These are phyloP conservation scores for Chorisops tibialis DNA, from an alignment of 2,888 invertebrate species.

Conservation along the genomic window DNA sequence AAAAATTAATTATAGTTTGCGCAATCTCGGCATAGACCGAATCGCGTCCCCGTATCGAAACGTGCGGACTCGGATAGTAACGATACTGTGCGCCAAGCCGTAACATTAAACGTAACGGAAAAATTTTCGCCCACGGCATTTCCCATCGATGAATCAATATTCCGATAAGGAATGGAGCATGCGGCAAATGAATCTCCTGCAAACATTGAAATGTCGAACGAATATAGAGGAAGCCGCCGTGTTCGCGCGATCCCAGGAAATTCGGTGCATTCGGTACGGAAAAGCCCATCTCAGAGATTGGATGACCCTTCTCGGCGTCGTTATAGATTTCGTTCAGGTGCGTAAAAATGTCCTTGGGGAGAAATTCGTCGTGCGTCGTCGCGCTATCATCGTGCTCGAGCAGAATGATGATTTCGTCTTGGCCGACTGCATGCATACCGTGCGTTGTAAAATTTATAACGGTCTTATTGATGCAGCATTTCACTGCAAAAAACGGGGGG, in stretches of 20 bases:
- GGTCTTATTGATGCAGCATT: constrained; percentile 68
- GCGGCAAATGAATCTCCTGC: constrained; percentile 69
- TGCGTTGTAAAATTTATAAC: constrained; percentile 75
- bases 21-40: constrained; percentile 82
- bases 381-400: constrained; percentile 65
- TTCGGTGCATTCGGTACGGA: constrained; percentile 54
- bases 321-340: constrained; percentile 71
- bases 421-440: constrained; percentile 75
- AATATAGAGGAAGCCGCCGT: constrained; percentile 79
- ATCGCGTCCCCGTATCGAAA: constrained; percentile 71
- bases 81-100: constrained; percentile 80
- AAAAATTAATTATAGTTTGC: constrained; percentile 81
- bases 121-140: constrained; percentile 65
- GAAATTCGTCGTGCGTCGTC: constrained; percentile 23
- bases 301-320: constrained; percentile 65
- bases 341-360: constrained; percentile 69
- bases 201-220: constrained; percentile 78
- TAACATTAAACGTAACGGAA: constrained; percentile 69
- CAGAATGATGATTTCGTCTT: constrained; percentile 76
- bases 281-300: constrained; percentile 67
- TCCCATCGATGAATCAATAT: constrained; percentile 70
- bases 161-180: constrained; percentile 71
- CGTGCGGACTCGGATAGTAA: constrained; percentile 80
- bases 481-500: constrained; percentile 53
- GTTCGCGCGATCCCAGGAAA: constrained; percentile 67